Conservation (phyloP, 1,140 invertebrate genomes). For the Drosophila tropicalis region DNA sequence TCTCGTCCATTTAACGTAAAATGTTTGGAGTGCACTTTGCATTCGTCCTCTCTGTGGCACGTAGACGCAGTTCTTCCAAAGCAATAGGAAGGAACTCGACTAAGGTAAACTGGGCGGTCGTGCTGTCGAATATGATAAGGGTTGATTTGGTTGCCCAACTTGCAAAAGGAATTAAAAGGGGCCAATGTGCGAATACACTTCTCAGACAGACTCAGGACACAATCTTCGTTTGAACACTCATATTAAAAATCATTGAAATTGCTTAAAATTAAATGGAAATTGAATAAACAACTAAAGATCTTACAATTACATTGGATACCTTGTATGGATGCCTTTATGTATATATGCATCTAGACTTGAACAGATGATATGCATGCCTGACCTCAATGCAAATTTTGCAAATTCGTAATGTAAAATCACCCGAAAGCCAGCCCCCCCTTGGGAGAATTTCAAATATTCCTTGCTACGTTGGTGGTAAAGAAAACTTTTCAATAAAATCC, state of each 20-base stretch:
- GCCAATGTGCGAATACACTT: too few relatives aligned
- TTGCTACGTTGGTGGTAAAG: slow-evolving; percentile 67
- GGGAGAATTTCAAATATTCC: slow-evolving; percentile 70
- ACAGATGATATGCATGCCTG: slow-evolving; percentile 3
- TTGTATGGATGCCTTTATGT: too few relatives aligned
- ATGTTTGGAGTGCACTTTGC: slow-evolving; percentile 70
- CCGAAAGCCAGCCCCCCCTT: background rate
- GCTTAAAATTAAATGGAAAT: background rate
- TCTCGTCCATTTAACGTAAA: slow-evolving; percentile 69
- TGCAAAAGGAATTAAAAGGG: too few relatives aligned
- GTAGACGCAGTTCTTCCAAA: slow-evolving; percentile 37
- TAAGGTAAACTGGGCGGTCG: background rate
- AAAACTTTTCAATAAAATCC: slow-evolving; percentile 79
- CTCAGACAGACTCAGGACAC: too few relatives aligned
- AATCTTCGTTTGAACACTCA: too few relatives aligned
- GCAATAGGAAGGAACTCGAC: background rate
- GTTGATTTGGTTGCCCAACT: slow-evolving; percentile 25
- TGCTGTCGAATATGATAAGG: slow-evolving; percentile 27
- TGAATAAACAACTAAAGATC: background rate
- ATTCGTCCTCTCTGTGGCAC: slow-evolving; percentile 30
- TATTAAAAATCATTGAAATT: too few relatives aligned
- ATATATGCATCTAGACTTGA: background rate
- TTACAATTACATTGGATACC: background rate
- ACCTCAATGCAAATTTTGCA: slow-evolving; percentile 5
- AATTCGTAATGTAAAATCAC: slow-evolving; percentile 10